These are phyloP conservation scores for Chalcis sispes DNA, from an alignment of 2,888 invertebrate genomes.

Conservation along the genomic window DNA sequence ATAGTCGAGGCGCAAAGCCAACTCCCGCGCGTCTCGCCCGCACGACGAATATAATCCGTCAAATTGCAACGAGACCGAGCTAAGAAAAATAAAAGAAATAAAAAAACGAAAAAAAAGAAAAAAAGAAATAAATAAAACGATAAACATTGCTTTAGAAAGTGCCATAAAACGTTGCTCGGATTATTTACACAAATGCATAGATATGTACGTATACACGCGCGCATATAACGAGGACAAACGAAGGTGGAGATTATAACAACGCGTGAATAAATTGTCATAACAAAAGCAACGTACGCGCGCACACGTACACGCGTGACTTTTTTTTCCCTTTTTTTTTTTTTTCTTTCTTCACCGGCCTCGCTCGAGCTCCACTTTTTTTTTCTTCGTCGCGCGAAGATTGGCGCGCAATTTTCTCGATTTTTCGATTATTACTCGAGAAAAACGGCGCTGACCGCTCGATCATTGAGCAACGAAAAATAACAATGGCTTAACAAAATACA, in stretches of 20 bases:
- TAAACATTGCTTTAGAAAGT: slow-evolving; percentile 26
- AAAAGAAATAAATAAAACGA: not conserved
- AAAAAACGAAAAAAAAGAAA: not conserved
- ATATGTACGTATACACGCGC: not conserved
- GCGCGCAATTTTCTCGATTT: slow-evolving; percentile 46
- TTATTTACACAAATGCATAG: not conserved
- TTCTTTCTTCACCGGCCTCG: not conserved
- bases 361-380: not conserved
- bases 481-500: slow-evolving; percentile 43
- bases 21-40: too few relatives aligned
- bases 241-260: slow-evolving; percentile 14
- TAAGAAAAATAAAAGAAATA: too few relatives aligned
- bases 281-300: slow-evolving; percentile 14
- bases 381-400: slow-evolving; percentile 10
- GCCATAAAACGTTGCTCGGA: not conserved
- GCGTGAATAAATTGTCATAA: slow-evolving; percentile 37
- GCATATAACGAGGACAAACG: not conserved
- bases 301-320: not conserved
- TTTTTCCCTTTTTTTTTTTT: slow-evolving; percentile 9
- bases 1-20: too few relatives aligned
- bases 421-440: slow-evolving; percentile 38
- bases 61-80: too few relatives aligned
- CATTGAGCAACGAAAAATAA: slow-evolving; percentile 19
- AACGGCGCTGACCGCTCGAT: not conserved
- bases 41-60: too few relatives aligned